Conservation (phyloP, 1,140 invertebrate species). For the Brachionus asplanchnoidis region DNA sequence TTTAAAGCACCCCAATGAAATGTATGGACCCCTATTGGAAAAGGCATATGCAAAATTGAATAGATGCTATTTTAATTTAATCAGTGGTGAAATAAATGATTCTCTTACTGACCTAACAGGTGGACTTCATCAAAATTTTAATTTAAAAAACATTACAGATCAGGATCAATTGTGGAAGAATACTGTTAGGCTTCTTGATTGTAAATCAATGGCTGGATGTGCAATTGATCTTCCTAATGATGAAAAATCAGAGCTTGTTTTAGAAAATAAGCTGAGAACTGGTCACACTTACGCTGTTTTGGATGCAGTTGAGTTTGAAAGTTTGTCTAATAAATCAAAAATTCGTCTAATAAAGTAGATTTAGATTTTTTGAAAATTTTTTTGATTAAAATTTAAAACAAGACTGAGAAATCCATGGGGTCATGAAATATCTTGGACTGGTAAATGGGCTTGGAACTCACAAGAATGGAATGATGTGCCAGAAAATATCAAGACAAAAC, state of each 20-base stretch:
- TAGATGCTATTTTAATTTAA: slow-evolving; percentile 49
- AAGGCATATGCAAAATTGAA: slow-evolving; percentile 60
- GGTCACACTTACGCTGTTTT: slow-evolving; percentile 60
- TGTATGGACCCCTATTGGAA: slow-evolving; percentile 60
- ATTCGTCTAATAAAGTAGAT: slow-evolving; percentile 26
- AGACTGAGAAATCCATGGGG: slow-evolving; percentile 63
- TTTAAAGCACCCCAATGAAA: slow-evolving; percentile 56
- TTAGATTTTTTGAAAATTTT: slow-evolving; percentile 18
- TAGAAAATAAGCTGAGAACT: slow-evolving; percentile 21
- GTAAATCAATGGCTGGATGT: slow-evolving; percentile 25
- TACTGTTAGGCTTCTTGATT: not conserved
- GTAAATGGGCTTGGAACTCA: slow-evolving; percentile 55
- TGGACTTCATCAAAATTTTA: slow-evolving; percentile 53
- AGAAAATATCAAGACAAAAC: slow-evolving; percentile 45
- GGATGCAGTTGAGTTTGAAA: slow-evolving; percentile 66
- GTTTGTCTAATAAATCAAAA: not conserved
- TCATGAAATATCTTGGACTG: slow-evolving; percentile 61
- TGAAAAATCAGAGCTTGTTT: not conserved
- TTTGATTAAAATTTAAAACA: slow-evolving; percentile 44
- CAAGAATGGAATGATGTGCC: slow-evolving; percentile 52
- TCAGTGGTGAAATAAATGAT: slow-evolving; percentile 52
- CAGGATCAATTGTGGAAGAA: not conserved
- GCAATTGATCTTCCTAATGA: slow-evolving; percentile 6
- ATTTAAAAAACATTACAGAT: slow-evolving; percentile 48
- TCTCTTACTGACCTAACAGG: slow-evolving; percentile 53